Conservation (phyloP, 2,797 vertebrate genomes). For the Molothrus ater region DNA sequence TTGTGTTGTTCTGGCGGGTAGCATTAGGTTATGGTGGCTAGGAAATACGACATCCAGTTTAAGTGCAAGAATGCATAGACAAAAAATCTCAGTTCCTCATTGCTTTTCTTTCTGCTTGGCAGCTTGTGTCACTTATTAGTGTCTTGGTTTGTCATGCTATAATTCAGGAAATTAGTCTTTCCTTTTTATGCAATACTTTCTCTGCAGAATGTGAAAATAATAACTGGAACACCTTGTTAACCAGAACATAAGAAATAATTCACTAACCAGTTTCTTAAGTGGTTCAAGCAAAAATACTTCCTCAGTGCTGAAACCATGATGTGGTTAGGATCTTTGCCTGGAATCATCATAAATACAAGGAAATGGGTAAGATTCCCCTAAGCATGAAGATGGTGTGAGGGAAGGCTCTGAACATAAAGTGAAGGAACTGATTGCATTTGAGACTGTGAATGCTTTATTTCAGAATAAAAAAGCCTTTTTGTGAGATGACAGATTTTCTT, state of each 20-base stretch:
- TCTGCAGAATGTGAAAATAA: background rate
- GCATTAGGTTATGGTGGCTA: background rate
- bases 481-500: background rate
- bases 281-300: background rate
- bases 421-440: background rate
- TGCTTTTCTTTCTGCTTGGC: background rate
- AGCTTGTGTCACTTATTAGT: background rate
- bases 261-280: background rate
- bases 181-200: background rate
- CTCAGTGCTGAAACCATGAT: background rate
- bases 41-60: background rate
- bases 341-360: background rate
- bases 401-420: background rate
- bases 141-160: background rate
- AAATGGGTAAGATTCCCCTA: background rate
- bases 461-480: background rate
- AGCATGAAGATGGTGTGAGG: background rate
- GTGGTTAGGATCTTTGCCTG: background rate
- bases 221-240: background rate
- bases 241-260: background rate
- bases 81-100: background rate
- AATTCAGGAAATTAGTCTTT: constrained; percentile 8
- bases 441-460: background rate
- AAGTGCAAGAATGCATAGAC: background rate
- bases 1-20: background rate